Evolutionary conservation across 2,113 vertebrate species (phyloP).

Genomic region (Nothobranchius kuhntae): DNA sequence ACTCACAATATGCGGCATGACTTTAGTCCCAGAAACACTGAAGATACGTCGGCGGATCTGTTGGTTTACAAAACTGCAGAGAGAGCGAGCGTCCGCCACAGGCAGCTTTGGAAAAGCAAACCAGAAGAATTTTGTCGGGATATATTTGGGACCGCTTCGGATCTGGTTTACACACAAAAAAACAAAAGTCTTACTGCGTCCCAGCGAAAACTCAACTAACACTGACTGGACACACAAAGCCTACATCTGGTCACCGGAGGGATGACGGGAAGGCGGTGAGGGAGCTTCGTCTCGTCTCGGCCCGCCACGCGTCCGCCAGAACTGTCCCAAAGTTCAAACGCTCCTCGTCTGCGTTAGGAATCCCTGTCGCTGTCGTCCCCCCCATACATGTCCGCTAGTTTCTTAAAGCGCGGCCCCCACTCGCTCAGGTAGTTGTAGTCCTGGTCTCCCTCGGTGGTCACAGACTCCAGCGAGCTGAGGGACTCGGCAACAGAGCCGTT

Average conservation of each 20-base stretch:
- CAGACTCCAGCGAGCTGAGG: constrained; percentile 93
- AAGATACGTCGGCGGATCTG: constrained; percentile 62
- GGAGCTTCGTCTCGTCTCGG: constrained; percentile 37
- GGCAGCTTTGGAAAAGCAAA: constrained; percentile 57
- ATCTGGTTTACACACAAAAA: constrained; percentile 54
- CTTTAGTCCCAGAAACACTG: constrained; percentile 71
- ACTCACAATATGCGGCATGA: constrained; percentile 74
- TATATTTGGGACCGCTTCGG: constrained; percentile 53
- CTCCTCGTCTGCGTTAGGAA: constrained; percentile 78
- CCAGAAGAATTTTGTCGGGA: constrained; percentile 31
- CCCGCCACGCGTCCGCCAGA: constrained; percentile 21
- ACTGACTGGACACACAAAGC: constrained; percentile 71
- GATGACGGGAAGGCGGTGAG: constrained; percentile 33
- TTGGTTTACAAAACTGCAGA: constrained; percentile 64
- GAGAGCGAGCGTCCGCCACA: constrained; percentile 38
- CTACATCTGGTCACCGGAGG: constrained; percentile 56
- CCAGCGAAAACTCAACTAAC: constrained; percentile 65
- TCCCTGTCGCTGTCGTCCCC: constrained; percentile 89
- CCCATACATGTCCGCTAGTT: constrained; percentile 95
- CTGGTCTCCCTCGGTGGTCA: constrained; percentile 89
- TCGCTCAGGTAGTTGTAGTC: constrained; percentile 97
- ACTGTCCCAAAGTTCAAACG: constrained; percentile 25
- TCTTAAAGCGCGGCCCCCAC: constrained; percentile 95
- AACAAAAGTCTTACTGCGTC: constrained; percentile 49
- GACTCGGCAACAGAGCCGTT: constrained; percentile 90